These are phyloP conservation scores for Athalia cordata DNA, from an alignment of 2,888 invertebrate species.

Conservation along the genomic window DNA sequence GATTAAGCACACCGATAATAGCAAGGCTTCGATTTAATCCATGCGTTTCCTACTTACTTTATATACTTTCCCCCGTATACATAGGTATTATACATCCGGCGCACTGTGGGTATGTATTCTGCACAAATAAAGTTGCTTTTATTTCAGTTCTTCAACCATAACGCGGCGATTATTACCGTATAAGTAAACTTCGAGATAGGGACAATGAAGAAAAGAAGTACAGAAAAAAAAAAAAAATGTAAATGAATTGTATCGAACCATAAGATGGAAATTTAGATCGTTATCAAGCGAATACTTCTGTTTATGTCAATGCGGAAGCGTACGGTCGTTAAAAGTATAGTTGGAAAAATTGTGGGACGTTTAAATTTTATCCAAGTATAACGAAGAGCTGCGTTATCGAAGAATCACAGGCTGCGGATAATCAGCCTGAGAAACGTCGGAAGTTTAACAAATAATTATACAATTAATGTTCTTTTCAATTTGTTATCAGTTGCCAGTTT, in stretches of 20 bases:
- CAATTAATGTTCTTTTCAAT: too few species aligned
- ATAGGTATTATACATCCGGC: background rate
- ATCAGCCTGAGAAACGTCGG: background rate
- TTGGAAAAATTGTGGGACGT: constrained; percentile 23
- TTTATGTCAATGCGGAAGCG: background rate
- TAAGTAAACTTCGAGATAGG: background rate
- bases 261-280: background rate
- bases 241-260: too few species aligned
- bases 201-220: background rate
- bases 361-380: background rate
- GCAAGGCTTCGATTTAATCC: constrained; percentile 26
- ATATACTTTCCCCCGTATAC: background rate
- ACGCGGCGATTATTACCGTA: background rate
- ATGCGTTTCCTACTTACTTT: background rate
- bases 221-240: background rate
- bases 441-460: too few species aligned
- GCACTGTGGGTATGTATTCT: background rate
- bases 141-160: constrained; percentile 2
- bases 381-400: background rate
- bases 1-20: constrained; percentile 20
- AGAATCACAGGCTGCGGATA: background rate
- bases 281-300: background rate
- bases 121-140: constrained; percentile 1
- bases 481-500: too few species aligned
- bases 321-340: background rate